Evolutionary conservation across 2,888 invertebrate species (phyloP).

Genomic region (Hyposoter dolosus): DNA sequence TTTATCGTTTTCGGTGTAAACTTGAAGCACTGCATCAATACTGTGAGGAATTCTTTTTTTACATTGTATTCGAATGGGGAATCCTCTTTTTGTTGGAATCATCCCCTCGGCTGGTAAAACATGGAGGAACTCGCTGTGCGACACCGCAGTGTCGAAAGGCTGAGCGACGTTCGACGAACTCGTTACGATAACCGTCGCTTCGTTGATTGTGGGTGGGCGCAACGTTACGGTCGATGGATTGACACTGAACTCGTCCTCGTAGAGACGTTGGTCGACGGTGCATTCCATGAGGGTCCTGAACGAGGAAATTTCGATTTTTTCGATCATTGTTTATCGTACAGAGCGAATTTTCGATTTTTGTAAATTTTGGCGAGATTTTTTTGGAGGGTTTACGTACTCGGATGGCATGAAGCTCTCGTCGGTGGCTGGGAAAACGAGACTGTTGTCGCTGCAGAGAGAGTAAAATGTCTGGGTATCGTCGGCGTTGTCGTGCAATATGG

Average conservation of each 20-base stretch:
- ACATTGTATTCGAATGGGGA: slow-evolving; percentile 76
- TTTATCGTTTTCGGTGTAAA: slow-evolving; percentile 77
- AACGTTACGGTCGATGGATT: slow-evolving; percentile 72
- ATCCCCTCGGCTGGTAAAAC: slow-evolving; percentile 78
- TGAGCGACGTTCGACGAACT: slow-evolving; percentile 75
- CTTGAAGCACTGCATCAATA: slow-evolving; percentile 74
- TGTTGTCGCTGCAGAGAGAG: slow-evolving; percentile 80
- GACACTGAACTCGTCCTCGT: slow-evolving; percentile 72
- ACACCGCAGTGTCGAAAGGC: slow-evolving; percentile 76
- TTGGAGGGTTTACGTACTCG: slow-evolving; percentile 69
- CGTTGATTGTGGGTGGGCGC: slow-evolving; percentile 73
- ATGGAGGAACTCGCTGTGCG: slow-evolving; percentile 72
- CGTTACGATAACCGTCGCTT: slow-evolving; percentile 74
- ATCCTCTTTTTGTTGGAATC: slow-evolving; percentile 76
- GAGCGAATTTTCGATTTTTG: background rate
- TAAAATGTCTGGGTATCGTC: slow-evolving; percentile 82
- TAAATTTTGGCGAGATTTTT: background rate
- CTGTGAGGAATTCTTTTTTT: slow-evolving; percentile 73
- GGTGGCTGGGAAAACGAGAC: slow-evolving; percentile 76
- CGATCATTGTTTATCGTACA: background rate
- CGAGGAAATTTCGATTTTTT: background rate
- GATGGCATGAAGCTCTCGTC: slow-evolving; percentile 80
- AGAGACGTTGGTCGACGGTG: slow-evolving; percentile 47
- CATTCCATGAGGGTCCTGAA: slow-evolving; percentile 62
- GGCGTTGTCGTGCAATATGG: slow-evolving; percentile 80